Conservation (phyloP, 2,113 vertebrate species). For the Nibea albiflora region DNA sequence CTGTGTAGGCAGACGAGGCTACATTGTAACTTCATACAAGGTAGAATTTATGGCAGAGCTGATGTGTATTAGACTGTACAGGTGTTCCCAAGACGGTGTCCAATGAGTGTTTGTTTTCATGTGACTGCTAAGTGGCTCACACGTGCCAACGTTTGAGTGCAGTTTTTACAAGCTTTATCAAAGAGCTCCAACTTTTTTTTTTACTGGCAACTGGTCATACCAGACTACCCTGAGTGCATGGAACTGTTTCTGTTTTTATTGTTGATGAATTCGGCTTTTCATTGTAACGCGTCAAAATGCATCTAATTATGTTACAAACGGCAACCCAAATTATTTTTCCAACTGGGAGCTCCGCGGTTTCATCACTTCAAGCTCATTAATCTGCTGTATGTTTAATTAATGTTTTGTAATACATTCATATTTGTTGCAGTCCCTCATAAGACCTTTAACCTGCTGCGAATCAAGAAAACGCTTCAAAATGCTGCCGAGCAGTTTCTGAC, state of each 20-base stretch:
- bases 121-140: neutral
- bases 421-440: neutral
- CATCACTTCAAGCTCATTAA: neutral
- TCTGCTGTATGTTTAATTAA: neutral
- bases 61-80: neutral
- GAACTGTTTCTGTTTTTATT: neutral
- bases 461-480: constrained; percentile 1
- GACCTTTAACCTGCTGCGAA: neutral
- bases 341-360: neutral
- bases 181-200: no score
- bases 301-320: neutral
- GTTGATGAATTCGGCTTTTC: neutral
- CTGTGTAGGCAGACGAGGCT: neutral
- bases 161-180: no score
- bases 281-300: neutral
- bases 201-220: no score
- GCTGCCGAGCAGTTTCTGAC: neutral
- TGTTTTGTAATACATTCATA: neutral
- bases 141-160: no score
- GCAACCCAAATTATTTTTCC: neutral
- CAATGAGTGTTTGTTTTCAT: neutral
- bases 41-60: no score
- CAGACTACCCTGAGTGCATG: neutral
- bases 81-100: neutral
- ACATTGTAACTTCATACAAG: neutral